Percentiles rank a stretch among this genome's conserved stretches.
Conservation (phyloP, 37 sponge, comb jelly and placozoan species). For the Diacarnus erythraeanus region DNA sequence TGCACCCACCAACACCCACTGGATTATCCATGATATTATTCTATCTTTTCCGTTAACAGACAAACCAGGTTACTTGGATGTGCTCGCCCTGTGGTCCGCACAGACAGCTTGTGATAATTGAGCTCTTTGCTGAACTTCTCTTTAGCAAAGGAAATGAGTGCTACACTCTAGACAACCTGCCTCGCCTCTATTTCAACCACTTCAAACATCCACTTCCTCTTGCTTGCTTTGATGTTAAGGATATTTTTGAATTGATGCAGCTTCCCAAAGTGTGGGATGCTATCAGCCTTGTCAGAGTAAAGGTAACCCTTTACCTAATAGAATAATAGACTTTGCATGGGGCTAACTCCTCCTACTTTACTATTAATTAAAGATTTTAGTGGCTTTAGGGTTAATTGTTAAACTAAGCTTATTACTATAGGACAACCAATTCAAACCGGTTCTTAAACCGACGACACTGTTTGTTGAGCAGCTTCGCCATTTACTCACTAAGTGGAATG, state of each 20-base stretch:
- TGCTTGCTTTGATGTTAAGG: not conserved
- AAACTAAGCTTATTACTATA: not conserved
- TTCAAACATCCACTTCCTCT: constrained; percentile 34
- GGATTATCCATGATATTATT: not conserved
- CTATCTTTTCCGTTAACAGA: not conserved
- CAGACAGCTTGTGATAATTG: not conserved
- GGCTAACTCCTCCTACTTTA: not conserved
- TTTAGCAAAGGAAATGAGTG: constrained; percentile 25
- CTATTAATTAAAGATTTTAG: not conserved
- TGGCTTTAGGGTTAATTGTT: too few species aligned
- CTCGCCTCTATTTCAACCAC: constrained; percentile 23
- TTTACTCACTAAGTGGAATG: constrained; percentile 49
- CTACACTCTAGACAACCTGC: constrained; percentile 1
- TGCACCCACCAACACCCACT: not conserved
- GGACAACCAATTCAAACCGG: not conserved
- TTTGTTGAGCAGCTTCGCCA: constrained; percentile 58
- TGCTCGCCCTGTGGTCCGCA: not conserved
- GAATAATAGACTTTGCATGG: not conserved
- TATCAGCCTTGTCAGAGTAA: not conserved
- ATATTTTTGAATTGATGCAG: constrained; percentile 1
- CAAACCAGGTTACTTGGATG: not conserved
- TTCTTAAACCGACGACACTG: constrained; percentile 1
- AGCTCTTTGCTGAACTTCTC: constrained; percentile 39
- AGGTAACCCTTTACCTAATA: not conserved
- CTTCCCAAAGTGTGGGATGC: not conserved